A percentile compares a stretch with the other conserved stretches of the same genome.
Conservation (phyloP, 2,797 vertebrate species). For the Pangasius djambal region DNA sequence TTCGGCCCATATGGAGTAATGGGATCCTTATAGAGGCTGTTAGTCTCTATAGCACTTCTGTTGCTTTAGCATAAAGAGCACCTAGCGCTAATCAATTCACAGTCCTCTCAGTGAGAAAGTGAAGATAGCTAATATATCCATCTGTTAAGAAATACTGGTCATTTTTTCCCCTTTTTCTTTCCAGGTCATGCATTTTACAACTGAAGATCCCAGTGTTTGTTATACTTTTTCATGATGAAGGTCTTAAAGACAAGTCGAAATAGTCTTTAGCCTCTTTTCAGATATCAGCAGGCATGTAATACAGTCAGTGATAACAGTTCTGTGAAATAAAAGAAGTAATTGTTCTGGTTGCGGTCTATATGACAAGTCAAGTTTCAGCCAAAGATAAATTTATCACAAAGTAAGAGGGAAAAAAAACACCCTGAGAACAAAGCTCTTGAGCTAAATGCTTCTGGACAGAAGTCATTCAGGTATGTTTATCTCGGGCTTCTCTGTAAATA, state of each 20-base stretch:
- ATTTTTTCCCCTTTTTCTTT: background rate
- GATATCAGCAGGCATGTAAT: slow-evolving; percentile 30
- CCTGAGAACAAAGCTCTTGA: slow-evolving; percentile 45
- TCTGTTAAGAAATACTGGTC: slow-evolving; percentile 31
- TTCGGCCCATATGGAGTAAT: slow-evolving; percentile 75
- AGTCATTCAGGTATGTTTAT: slow-evolving; percentile 64
- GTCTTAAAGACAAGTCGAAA: slow-evolving; percentile 10
- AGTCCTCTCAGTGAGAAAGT: slow-evolving; percentile 7
- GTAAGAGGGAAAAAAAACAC: background rate
- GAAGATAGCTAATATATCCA: slow-evolving; percentile 41
- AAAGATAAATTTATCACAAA: slow-evolving; percentile 39
- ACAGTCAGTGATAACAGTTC: slow-evolving; percentile 26
- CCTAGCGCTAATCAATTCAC: slow-evolving; percentile 42
- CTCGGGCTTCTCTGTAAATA: slow-evolving; percentile 62
- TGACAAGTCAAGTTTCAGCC: slow-evolving; percentile 39
- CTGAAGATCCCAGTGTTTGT: background rate
- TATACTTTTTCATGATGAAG: background rate
- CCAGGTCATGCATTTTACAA: background rate
- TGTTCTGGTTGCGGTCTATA: slow-evolving; percentile 26
- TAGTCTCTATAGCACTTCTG: slow-evolving; percentile 46
- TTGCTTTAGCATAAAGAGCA: slow-evolving; percentile 46
- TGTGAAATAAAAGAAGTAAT: slow-evolving; percentile 37
- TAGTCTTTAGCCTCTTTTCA: slow-evolving; percentile 22
- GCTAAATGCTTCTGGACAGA: slow-evolving; percentile 60
- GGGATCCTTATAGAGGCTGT: slow-evolving; percentile 67